phyloP scores from a whole-genome alignment of 92 coral and sea anemone species.

The Zoanthus solanderi region DNA sequence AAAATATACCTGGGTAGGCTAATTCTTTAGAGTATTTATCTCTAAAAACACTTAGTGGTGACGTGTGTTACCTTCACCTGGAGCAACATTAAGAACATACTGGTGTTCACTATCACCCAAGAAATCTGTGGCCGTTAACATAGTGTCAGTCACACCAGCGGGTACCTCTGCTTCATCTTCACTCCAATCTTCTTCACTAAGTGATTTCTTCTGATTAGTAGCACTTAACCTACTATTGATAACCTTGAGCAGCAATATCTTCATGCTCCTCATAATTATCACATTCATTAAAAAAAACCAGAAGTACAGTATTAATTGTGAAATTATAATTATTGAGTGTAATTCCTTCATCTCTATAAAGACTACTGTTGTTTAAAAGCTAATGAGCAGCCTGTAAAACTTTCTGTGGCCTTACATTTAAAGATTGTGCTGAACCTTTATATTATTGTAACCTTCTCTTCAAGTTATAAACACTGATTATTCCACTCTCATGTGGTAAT shows the following conservation, averaged over 20 bases:
- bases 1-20: no score
- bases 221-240: no score
- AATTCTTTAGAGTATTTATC: no score
- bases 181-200: slow-evolving; percentile 17
- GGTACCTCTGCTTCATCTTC: slow-evolving; percentile 64
- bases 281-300: neutral
- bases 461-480: slow-evolving; percentile 55
- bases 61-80: neutral
- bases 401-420: no score
- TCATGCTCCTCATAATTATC: neutral
- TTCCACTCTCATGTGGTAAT: slow-evolving; percentile 39
- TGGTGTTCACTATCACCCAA: slow-evolving; percentile 46
- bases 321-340: slow-evolving; percentile 40
- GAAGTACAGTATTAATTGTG: neutral
- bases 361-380: slow-evolving; percentile 28
- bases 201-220: slow-evolving; percentile 15
- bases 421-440: no score
- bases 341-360: slow-evolving; percentile 23
- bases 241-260: no score
- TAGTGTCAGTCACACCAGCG: no score
- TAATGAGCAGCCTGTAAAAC: neutral
- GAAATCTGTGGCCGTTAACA: no score
- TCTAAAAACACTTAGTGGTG: no score
- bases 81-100: neutral
- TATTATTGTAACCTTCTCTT: no score